Evolutionary conservation across 2,113 vertebrate species (phyloP).

Genomic region (Cettia cetti): DNA sequence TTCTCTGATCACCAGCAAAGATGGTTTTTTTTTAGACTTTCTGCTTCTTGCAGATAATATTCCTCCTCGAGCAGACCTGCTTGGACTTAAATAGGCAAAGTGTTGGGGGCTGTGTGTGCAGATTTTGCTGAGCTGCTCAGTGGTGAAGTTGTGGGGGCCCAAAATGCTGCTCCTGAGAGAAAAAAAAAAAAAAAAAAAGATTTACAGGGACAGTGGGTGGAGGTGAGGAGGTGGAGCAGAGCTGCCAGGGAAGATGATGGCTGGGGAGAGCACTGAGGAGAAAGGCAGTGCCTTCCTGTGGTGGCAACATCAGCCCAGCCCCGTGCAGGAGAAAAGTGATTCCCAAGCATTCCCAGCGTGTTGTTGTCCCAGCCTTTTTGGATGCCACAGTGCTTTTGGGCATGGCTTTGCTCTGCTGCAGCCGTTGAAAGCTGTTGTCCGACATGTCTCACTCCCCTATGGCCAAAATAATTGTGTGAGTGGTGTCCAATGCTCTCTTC

Average conservation of each 20-base stretch:
- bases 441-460: not conserved
- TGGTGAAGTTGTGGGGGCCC: not conserved
- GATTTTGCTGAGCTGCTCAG: not conserved
- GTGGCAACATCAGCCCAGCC: not conserved
- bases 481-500: not conserved
- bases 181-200: not conserved
- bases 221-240: not conserved
- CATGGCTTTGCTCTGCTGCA: not conserved
- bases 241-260: not conserved
- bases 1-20: slow-evolving; percentile 13
- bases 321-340: rapidly evolving
- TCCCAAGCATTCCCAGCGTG: not conserved
- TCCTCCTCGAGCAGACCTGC: not conserved
- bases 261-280: not conserved
- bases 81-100: not conserved
- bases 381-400: not conserved
- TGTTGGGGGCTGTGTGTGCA: not conserved
- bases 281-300: not conserved
- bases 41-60: slow-evolving; percentile 13
- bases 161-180: not conserved
- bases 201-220: not conserved
- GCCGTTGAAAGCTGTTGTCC: not conserved
- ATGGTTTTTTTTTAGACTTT: not conserved
- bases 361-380: not conserved
- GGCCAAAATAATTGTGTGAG: not conserved